Evolutionary conservation across 1,140 invertebrate species (phyloP), one percentile per base, ranked within the genome.

Genomic region (Drosophila ananassae): DNA sequence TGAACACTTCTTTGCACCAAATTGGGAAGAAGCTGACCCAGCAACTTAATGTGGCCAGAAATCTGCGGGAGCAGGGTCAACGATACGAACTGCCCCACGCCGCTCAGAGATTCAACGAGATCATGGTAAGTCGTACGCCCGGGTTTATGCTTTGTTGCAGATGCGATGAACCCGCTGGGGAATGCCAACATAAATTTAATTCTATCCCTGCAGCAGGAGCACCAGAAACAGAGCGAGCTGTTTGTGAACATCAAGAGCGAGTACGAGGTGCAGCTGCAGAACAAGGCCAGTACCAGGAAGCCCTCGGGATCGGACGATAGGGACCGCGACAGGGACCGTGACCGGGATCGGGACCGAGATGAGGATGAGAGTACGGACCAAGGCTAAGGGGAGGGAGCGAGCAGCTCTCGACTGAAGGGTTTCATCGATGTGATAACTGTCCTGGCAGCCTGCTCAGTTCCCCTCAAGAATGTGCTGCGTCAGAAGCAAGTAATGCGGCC

Each of bases 181-280:
- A 37, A n/a, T 37, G 34, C 3, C 34, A 37, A n/a, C 34, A 32
- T 8, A 32, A 4, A 37, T 37, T 2, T n/a, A 25, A 37, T 24
- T 46, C 7, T 8, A 2, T 7, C 22, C 21, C 9, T 9, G 21
- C 61, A 91, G 90, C 77, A 91, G 55, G 90, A 91, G 52, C 90
- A 90, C 46, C 82, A 90, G 48, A 84, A 90, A 44, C 90, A 91
- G 50, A 85, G 77, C 41, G 78, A 91, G 50, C 68, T 91, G 21
- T 90, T 61, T 72, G 90, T 89, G 32, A 81, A 91, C 59, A 91
- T 91, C 30, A 90, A 91, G 32, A 91, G 79, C 53, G 90, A 91
- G 44, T 91, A 89, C 41, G 90, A 91, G 61, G 90, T 83, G 48
- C 82, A 90, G 62, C 10, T 87, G 44, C 84, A 91, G 32, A 71